Evolutionary conservation across 2,888 invertebrate species (phyloP), one percentile per base, ranked within the genome.

Genomic region (Oscheius sp.): DNA sequence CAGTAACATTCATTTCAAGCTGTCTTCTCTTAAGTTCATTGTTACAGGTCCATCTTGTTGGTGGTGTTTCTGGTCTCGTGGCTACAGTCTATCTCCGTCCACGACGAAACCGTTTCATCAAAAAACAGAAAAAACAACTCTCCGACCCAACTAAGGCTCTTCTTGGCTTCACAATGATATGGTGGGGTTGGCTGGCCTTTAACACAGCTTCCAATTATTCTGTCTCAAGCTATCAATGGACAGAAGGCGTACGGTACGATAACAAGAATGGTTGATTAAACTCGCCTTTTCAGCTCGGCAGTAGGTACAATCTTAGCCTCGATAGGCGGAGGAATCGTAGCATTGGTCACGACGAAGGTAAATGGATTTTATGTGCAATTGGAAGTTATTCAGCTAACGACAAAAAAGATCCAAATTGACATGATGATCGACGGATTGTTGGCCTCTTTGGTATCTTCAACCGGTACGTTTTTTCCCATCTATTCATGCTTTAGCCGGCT

Each of bases 151-250:
- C 81, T 5, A 82, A 82, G 62, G 80, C 82, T 28, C 71, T 82
- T 24, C 73, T 82, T 8, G 80, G 72, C 2, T 83, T 83, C 51
- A 74, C 83, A 47, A 83, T 83, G 82, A 71, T 83, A 14, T 83
- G 82, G 82, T 82, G 82, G 80, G 83, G 83, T 24, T 81, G 78
- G 80, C 57, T 81, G 59, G 80, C 78, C 14, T 81, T 80, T 71
- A 81, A 82, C 68, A 81, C 82, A n/a, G 77, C 82, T 9, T 80
- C 81, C 22, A 83, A 82, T 38, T 80, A 80, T 44, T 80, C 82
- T 9, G 82, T 83, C 6, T 77, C 81, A 17, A 65, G 70, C 30
- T 73, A 73, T 47, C 74, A 78, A 56, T 83, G 83, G 83, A 50
- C 24, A 17, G 50, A 8, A 14, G 36, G 36, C 36, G 8, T 36